Base-by-base conservation (phyloP, 1,140 invertebrate genomes). In the Drosophila tristis region DNA sequence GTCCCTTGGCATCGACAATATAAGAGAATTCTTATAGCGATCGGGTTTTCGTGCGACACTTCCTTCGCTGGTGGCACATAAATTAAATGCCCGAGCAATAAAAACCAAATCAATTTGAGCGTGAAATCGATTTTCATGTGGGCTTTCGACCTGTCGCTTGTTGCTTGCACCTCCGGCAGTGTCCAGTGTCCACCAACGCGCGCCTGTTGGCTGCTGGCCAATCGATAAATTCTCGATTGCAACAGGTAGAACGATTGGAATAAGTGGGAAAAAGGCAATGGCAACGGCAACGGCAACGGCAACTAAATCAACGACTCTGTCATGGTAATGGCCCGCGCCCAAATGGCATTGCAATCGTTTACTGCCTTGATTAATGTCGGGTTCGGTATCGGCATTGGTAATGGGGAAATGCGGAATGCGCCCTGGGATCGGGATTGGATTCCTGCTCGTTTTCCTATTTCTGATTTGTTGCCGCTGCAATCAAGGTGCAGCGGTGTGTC, bases 91-190 rank as follows among this genome's bases (percentile, higher is more conserved):
- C 78, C 66, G 35, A 45, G 70, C 82, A 87, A 86, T 86, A 86
- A 86, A 86, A 89, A 77, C 65, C 62, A 89, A 85, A 86, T 86
- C 82, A 86, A 86, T 82, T 86, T 82, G 78, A 86, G 84, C 82
- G 82, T 86, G 74, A 86, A 87, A 86, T 86, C 82, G 82, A 86
- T 87, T 86, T 87, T 82, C 78, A 72, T 75, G 65, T 74, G 60
- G 54, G 39, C 0, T 29, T 45, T 68, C 70, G 55, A 44, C 63
- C 50, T 26, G 16, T 45, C 65, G 67, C 65, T 74, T 63, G 71
- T 56, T 63, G 44, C 53, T 54, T 31, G 29, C 1, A 20, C 20
- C 20, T 20, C 20, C 20, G 20, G 29, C 29, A 29, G 6, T 0
- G 29, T 6, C 29, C 29, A 29, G 6, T 0, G 29, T 6, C 26